phyloP scores from a whole-genome alignment of 1,140 invertebrate species.

The Brachionus manjavacas region DNA sequence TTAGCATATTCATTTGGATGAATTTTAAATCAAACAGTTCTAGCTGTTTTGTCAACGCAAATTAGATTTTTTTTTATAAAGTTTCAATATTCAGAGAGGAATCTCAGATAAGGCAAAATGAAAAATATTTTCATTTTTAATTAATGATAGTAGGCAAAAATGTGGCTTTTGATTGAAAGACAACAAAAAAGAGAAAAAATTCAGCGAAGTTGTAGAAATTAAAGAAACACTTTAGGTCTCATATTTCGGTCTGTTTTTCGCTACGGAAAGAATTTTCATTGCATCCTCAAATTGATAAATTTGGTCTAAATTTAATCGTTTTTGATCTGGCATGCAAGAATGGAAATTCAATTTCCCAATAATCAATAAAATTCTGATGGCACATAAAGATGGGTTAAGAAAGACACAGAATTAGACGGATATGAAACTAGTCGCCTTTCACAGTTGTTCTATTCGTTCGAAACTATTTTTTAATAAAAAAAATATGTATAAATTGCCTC shows the following conservation, averaged over 20 bases:
- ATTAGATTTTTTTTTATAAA: neutral
- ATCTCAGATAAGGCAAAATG: neutral
- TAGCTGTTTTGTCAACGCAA: neutral
- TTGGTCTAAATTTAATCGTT: neutral
- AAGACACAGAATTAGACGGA: neutral
- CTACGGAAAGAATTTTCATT: neutral
- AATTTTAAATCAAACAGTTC: neutral
- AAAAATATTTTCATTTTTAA: slow-evolving; percentile 18
- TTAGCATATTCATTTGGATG: neutral
- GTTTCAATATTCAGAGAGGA: neutral
- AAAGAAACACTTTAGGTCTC: slow-evolving; percentile 17
- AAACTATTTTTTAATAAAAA: neutral
- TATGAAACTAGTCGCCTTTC: neutral
- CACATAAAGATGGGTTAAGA: neutral
- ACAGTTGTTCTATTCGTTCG: neutral
- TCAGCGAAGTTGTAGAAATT: neutral
- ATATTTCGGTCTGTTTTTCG: neutral
- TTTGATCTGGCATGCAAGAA: neutral
- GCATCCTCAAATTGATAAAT: slow-evolving; percentile 27
- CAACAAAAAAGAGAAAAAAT: neutral
- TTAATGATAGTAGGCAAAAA: neutral
- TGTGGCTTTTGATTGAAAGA: neutral
- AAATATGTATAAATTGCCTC: neutral
- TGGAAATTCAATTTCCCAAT: slow-evolving; percentile 21
- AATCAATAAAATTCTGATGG: slow-evolving; percentile 12